phyloP scores from a whole-genome alignment of 2,113 vertebrate species.

The Cygnus atratus region DNA sequence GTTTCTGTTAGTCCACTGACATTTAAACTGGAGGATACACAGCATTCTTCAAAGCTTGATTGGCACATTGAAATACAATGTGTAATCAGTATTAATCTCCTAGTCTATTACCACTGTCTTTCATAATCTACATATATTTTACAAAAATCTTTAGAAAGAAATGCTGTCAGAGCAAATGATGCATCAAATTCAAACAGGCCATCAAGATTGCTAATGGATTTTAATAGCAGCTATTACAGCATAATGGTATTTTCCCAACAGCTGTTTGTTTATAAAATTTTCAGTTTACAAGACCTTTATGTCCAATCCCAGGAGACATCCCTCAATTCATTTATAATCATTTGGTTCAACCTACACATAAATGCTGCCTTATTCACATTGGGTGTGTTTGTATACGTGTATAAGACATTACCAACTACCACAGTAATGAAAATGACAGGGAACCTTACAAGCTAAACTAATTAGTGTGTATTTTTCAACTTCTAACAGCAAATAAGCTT shows the following conservation, averaged over 20 bases:
- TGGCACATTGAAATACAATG: conserved; percentile 20
- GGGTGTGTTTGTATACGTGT: conserved; percentile 1
- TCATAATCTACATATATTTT: conserved; percentile 75
- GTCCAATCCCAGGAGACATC: conserved; percentile 80
- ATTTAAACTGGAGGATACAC: background rate
- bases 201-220: conserved; percentile 87
- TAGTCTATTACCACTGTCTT: conserved; percentile 48
- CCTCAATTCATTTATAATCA: conserved; percentile 82
- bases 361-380: conserved; percentile 66
- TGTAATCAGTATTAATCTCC: conserved; percentile 69
- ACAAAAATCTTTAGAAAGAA: conserved; percentile 76
- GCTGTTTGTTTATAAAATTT: conserved; percentile 87
- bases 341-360: conserved; percentile 79
- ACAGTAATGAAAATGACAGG: conserved; percentile 1
- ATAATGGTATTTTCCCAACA: conserved; percentile 85
- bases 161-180: conserved; percentile 83
- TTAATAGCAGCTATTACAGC: conserved; percentile 86
- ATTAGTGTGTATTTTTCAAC: conserved; percentile 44
- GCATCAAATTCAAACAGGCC: conserved; percentile 85
- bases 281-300: conserved; percentile 84
- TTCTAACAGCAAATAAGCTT: background rate
- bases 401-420: conserved; percentile 8
- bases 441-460: conserved; percentile 62
- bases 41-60: conserved; percentile 36
- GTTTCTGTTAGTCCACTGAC: background rate